These are phyloP conservation scores for Penaeus japonicus DNA, from an alignment of 1,140 invertebrate species.

Conservation along the genomic window DNA sequence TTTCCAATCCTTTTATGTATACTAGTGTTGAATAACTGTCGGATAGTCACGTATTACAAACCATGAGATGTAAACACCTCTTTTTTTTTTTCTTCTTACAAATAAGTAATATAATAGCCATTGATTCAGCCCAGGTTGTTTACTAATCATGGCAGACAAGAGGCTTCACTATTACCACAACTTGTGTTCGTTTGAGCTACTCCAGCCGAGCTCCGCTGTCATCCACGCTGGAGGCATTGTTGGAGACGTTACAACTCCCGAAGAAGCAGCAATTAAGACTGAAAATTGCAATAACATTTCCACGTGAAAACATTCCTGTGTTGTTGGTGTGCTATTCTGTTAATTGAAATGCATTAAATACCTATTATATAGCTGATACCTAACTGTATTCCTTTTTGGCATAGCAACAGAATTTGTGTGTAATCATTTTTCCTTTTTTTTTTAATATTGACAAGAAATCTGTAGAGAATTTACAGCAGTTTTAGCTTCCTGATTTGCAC, in stretches of 20 bases:
- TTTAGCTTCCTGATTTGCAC: slow-evolving; percentile 21
- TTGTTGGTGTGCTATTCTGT: neutral
- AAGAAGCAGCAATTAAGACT: neutral
- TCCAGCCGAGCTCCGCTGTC: neutral
- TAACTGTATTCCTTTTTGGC: neutral
- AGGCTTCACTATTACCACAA: neutral
- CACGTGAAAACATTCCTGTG: slow-evolving; percentile 27
- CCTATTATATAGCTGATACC: neutral
- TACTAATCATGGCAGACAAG: slow-evolving; percentile 14
- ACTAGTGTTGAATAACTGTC: neutral
- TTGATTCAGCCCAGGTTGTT: neutral
- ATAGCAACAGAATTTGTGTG: slow-evolving; percentile 2
- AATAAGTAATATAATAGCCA: neutral
- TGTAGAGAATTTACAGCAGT: neutral
- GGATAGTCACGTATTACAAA: neutral
- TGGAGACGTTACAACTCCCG: neutral
- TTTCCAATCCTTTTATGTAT: neutral
- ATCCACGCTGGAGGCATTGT: neutral
- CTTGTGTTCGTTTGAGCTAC: slow-evolving; percentile 15
- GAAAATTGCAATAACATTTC: slow-evolving; percentile 23
- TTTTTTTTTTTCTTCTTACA: neutral
- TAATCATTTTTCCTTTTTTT: neutral
- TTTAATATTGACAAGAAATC: neutral
- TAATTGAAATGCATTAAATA: neutral
- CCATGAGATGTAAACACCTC: neutral